Evolutionary conservation across 1,140 invertebrate genomes (phyloP), one percentile per base, ranked within the genome.

Genomic region (Acromyrmex heyeri): DNA sequence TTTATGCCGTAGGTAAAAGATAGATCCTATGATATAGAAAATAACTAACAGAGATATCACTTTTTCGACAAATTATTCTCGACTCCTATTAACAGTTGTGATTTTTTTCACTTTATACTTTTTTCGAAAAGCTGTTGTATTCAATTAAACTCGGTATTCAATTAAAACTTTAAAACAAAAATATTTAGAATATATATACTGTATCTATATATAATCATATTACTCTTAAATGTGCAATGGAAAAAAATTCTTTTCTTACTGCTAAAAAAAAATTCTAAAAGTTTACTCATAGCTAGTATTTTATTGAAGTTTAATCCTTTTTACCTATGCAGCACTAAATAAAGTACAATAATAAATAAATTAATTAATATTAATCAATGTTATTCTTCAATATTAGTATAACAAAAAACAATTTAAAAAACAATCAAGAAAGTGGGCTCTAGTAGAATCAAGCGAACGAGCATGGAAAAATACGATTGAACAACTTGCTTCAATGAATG

Each of bases 1-100:
- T 61, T 75, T 83, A 27, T 83, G 57, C 38, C 38, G 38, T 75
- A 82, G 12, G 50, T 83, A 83, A 72, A 67, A 57, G 24, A 59
- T 21, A 57, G 16, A 75, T 75, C 69, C 79, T 34, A 44, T 18
- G 21, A 77, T n/a, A 67, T 24, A 38, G 16, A 61, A n/a, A 34
- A 69, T 10, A 21, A 30, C 1, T 3, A 12, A 57, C 55, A 34
- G 5, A 88, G 72, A 57, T 55, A 81, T 57, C 24, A 12, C 4
- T 81, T 55, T 67, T 14, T 81, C 4, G 18, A 4, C 14, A 27
- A n/a, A n/a, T 64, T 16, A 44, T 62, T 64, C 18, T 44, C 16
- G 16, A 21, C 16, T 48, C 12, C 14, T 44, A 1, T 61, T 18
- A 18, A 70, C 3, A 75, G 24, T 75, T 59, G 21, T 34, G 18